A percentile compares a stretch with the other conserved stretches of the same genome.
phyloP scores from a whole-genome alignment of 2,888 invertebrate genomes.

The Tachina fera region DNA sequence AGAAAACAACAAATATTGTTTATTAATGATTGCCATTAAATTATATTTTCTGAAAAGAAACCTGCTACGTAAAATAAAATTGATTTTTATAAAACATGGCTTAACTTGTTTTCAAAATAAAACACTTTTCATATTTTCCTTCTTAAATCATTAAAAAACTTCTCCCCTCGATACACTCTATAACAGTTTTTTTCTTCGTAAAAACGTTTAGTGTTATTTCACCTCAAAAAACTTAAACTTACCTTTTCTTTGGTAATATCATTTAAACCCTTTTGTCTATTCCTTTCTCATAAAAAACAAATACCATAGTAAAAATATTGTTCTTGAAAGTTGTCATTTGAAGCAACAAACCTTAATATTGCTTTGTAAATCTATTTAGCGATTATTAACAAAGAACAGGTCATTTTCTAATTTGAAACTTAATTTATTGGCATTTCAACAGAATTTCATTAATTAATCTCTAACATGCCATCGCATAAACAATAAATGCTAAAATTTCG shows the following conservation, averaged over 20 bases:
- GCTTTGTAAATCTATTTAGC: slow-evolving; percentile 19
- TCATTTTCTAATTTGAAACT: slow-evolving; percentile 53
- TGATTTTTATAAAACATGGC: no score
- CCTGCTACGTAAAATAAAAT: no score
- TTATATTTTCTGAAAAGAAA: background rate
- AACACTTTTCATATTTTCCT: no score
- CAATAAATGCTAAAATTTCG: background rate
- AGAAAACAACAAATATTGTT: background rate
- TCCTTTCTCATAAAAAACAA: background rate
- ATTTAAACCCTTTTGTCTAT: background rate
- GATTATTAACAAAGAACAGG: slow-evolving; percentile 31
- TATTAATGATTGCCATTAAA: background rate
- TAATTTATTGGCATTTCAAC: slow-evolving; percentile 63
- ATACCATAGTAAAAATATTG: background rate
- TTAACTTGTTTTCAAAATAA: no score
- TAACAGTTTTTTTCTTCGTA: background rate
- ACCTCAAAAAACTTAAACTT: background rate
- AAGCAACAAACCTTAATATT: slow-evolving; percentile 11
- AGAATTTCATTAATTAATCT: slow-evolving; percentile 69
- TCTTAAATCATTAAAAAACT: background rate
- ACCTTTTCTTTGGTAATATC: background rate
- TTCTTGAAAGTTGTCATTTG: background rate
- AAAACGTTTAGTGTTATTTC: background rate
- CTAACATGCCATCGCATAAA: slow-evolving; percentile 60
- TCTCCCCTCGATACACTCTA: background rate